Percentiles rank a stretch among this genome's conserved stretches.
Conservation (phyloP, 2,797 vertebrate species). For the Denticeps clupeoides region DNA sequence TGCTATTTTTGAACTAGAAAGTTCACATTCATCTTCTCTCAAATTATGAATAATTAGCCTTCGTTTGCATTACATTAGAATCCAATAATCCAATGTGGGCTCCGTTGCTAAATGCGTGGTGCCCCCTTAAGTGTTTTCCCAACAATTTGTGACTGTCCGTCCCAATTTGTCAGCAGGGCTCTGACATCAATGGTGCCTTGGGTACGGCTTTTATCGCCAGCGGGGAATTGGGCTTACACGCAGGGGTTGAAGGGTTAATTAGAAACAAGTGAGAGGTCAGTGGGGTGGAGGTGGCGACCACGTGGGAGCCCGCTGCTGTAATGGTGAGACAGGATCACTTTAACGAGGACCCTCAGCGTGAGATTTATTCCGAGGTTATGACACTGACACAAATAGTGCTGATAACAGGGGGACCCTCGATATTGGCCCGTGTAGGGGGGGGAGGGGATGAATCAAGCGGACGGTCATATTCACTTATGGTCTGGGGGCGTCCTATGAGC, state of each 20-base stretch:
- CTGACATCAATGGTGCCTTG: slow-evolving; percentile 65
- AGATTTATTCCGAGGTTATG: slow-evolving; percentile 89
- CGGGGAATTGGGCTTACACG: slow-evolving; percentile 58
- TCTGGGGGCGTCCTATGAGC: slow-evolving; percentile 65
- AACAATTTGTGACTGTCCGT: slow-evolving; percentile 27
- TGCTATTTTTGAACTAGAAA: neutral
- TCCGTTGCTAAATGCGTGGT: neutral
- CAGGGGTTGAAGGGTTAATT: slow-evolving; percentile 89
- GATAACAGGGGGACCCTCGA: slow-evolving; percentile 85
- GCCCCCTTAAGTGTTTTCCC: slow-evolving; percentile 1
- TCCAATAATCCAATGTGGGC: slow-evolving; percentile 1
- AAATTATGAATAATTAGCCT: neutral
- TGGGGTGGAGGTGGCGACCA: slow-evolving; percentile 61
- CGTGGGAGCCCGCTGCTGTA: slow-evolving; percentile 72
- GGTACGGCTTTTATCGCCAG: slow-evolving; percentile 69
- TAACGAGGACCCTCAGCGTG: slow-evolving; percentile 66
- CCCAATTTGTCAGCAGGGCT: slow-evolving; percentile 59
- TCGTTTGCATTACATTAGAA: slow-evolving; percentile 3
- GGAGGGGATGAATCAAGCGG: slow-evolving; percentile 85
- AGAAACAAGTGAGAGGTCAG: slow-evolving; percentile 83
- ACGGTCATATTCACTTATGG: slow-evolving; percentile 82
- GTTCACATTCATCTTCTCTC: neutral
- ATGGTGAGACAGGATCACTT: slow-evolving; percentile 69
- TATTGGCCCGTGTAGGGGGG: slow-evolving; percentile 61
- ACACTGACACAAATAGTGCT: slow-evolving; percentile 82